Evolutionary conservation across 2,113 vertebrate species (phyloP).

Genomic region (Epinephelus fuscoguttatus): DNA sequence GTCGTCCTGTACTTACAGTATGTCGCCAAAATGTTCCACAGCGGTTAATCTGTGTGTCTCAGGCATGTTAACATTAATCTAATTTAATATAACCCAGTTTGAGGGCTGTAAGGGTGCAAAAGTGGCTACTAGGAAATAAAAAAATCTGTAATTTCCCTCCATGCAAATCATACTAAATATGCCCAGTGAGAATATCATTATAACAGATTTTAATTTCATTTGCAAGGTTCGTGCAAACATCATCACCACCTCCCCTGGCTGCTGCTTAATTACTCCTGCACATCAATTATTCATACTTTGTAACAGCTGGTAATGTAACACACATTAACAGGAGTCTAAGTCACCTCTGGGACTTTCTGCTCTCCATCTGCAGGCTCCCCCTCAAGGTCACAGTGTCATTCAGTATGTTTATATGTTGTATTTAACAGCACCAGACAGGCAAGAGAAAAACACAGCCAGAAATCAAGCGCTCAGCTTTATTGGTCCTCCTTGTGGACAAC

Average conservation of each 20-base stretch:
- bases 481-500: neutral
- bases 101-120: neutral
- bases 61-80: neutral
- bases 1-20: neutral
- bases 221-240: neutral
- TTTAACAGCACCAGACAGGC: neutral
- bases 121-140: neutral
- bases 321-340: neutral
- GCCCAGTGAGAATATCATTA: neutral
- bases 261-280: conserved; percentile 14
- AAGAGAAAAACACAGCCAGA: neutral
- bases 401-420: neutral
- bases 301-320: conserved; percentile 3
- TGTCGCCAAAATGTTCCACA: neutral
- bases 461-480: neutral
- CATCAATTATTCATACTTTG: conserved; percentile 12
- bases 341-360: neutral
- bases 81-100: no score
- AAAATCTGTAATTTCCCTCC: neutral
- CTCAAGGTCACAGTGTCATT: conserved; percentile 12
- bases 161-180: neutral
- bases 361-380: neutral
- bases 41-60: neutral
- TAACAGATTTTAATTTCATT: neutral
- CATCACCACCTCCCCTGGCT: neutral